phyloP scores from a whole-genome alignment of 2,113 vertebrate genomes.

The Rhineura floridana region DNA sequence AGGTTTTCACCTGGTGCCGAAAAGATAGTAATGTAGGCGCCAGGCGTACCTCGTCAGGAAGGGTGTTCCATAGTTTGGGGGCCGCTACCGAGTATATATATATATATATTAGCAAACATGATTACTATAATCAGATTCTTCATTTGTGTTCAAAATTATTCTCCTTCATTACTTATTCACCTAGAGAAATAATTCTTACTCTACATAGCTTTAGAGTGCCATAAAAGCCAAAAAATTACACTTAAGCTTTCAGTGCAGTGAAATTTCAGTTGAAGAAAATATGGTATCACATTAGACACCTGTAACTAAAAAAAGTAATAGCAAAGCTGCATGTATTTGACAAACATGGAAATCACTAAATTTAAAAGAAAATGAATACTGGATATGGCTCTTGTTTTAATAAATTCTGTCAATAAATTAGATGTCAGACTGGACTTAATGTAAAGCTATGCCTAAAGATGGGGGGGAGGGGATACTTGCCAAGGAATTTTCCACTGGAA shows the following conservation, averaged over 20 bases:
- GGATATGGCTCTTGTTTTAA: neutral
- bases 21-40: too few relatives aligned
- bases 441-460: neutral
- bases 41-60: too few relatives aligned
- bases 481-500: neutral
- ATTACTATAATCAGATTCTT: slow-evolving; percentile 7
- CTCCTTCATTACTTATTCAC: fast-evolving
- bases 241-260: neutral
- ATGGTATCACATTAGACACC: neutral
- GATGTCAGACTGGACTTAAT: neutral
- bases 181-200: neutral
- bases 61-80: too few relatives aligned
- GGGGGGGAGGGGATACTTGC: too few relatives aligned
- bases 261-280: neutral
- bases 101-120: neutral
- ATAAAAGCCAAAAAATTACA: neutral
- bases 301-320: neutral
- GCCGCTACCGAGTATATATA: too few relatives aligned
- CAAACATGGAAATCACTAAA: neutral
- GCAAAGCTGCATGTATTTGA: neutral
- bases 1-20: too few relatives aligned
- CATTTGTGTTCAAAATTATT: neutral
- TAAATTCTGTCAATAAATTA: neutral
- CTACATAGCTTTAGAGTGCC: fast-evolving
- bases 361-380: neutral